Percentiles rank a stretch among this genome's conserved stretches.
These are phyloP conservation scores for Neogale vison DNA, from an alignment of 2,113 vertebrate genomes.

Conservation along the genomic window DNA sequence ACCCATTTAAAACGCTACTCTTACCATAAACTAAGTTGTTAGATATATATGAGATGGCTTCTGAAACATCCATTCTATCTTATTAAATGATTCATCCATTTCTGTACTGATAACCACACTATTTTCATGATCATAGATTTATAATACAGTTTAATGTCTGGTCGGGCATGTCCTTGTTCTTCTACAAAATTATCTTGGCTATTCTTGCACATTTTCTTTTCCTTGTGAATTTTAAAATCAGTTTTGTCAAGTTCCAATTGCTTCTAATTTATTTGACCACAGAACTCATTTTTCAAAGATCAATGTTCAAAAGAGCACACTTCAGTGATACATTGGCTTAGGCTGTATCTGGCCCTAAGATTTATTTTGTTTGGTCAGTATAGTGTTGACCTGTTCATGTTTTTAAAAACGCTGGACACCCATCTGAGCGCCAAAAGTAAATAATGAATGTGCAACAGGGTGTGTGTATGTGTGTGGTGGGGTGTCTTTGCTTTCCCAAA, in stretches of 20 bases:
- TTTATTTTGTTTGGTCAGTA: slow-evolving; percentile 65
- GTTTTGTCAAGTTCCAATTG: slow-evolving; percentile 56
- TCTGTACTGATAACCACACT: not conserved
- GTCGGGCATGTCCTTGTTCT: not conserved
- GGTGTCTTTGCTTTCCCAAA: not conserved
- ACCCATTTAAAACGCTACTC: not conserved
- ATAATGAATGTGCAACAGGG: not conserved
- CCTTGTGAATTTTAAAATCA: slow-evolving; percentile 51
- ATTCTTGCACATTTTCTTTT: slow-evolving; percentile 17
- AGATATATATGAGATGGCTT: not conserved
- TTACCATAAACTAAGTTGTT: not conserved
- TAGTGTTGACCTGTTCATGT: slow-evolving; percentile 36
- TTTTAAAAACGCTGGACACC: slow-evolving; percentile 55
- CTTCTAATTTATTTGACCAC: slow-evolving; percentile 58
- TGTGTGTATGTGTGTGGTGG: not conserved
- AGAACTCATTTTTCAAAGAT: slow-evolving; percentile 64
- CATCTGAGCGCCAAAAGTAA: slow-evolving; percentile 28
- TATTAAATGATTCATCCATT: not conserved
- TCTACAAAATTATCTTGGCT: slow-evolving; percentile 22
- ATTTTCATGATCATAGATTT: slow-evolving; percentile 9
- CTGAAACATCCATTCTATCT: not conserved
- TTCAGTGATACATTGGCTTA: not conserved
- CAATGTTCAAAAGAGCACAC: slow-evolving; percentile 46
- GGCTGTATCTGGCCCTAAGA: slow-evolving; percentile 18
- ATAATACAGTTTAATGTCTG: not conserved